These are phyloP conservation scores for Pseudotriccus pelzelni DNA, from an alignment of 2,797 vertebrate genomes.

Conservation along the genomic window DNA sequence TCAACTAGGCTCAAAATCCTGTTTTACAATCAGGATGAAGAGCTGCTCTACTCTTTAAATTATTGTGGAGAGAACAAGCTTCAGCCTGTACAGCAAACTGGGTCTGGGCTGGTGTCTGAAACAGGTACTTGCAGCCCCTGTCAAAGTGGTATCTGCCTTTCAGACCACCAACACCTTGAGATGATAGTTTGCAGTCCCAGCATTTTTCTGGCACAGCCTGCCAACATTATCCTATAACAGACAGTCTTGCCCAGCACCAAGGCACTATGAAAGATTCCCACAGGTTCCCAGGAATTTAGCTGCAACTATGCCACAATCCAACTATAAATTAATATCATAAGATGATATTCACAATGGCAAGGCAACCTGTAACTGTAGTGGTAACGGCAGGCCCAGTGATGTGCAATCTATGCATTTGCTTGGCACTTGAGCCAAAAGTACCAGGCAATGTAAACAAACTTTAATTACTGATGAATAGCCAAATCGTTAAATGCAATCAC, in stretches of 20 bases:
- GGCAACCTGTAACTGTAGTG: background rate
- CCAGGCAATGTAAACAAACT: background rate
- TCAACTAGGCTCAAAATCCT: background rate
- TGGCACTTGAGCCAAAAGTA: background rate
- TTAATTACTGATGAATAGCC: background rate
- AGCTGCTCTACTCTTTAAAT: background rate
- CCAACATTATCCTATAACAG: accelerated
- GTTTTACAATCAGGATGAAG: background rate
- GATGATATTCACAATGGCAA: background rate
- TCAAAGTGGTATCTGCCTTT: background rate
- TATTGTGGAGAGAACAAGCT: background rate
- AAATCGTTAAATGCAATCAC: background rate
- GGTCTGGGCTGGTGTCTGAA: background rate
- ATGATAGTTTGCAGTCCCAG: background rate
- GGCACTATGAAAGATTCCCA: background rate
- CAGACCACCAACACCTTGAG: accelerated
- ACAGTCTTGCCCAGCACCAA: background rate
- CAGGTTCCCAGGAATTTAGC: background rate
- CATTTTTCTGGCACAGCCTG: background rate
- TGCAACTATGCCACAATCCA: background rate
- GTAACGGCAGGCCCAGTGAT: background rate
- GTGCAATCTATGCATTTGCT: background rate
- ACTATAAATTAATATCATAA: accelerated
- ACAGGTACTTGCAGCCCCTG: background rate
- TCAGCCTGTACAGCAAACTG: background rate